Conservation (phyloP, 1,140 invertebrate genomes). For the Coenobita brevimanus region DNA sequence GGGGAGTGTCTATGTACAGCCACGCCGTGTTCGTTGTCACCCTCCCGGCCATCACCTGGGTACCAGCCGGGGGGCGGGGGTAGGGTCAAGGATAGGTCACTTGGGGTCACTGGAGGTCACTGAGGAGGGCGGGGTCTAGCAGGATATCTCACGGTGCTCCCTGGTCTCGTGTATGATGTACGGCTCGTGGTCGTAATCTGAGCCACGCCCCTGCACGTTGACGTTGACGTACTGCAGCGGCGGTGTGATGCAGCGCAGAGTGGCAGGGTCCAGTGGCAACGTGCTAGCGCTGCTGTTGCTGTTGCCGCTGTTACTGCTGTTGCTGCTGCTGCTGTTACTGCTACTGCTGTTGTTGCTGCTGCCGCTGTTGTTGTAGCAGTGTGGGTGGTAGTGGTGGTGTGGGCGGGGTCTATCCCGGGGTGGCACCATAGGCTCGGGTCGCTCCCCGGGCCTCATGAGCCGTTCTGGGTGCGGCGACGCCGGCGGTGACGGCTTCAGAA, state of each 20-base stretch:
- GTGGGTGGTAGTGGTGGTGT: slow-evolving; percentile 71
- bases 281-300: slow-evolving; percentile 74
- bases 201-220: slow-evolving; percentile 62
- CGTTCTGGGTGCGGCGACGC: slow-evolving; percentile 50
- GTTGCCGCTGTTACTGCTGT: slow-evolving; percentile 70
- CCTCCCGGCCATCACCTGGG: neutral
- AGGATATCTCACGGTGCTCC: slow-evolving; percentile 68
- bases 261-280: slow-evolving; percentile 75
- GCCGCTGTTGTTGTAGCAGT: slow-evolving; percentile 59
- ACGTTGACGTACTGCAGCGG: slow-evolving; percentile 71
- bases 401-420: slow-evolving; percentile 73
- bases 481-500: slow-evolving; percentile 50
- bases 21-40: neutral
- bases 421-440: slow-evolving; percentile 46
- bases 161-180: slow-evolving; percentile 67
- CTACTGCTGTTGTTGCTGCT: slow-evolving; percentile 67
- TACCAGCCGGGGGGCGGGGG: neutral
- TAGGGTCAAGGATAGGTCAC: too few relatives aligned
- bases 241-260: slow-evolving; percentile 71
- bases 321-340: slow-evolving; percentile 70
- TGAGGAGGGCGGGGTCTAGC: slow-evolving; percentile 38
- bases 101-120: too few relatives aligned
- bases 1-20: neutral
- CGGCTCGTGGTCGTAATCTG: slow-evolving; percentile 63
- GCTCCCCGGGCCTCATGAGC: slow-evolving; percentile 47